Percentiles rank a stretch among this genome's conserved stretches.
Evolutionary conservation across 2,888 invertebrate species (phyloP).

Genomic region (Acronicta leporina): DNA sequence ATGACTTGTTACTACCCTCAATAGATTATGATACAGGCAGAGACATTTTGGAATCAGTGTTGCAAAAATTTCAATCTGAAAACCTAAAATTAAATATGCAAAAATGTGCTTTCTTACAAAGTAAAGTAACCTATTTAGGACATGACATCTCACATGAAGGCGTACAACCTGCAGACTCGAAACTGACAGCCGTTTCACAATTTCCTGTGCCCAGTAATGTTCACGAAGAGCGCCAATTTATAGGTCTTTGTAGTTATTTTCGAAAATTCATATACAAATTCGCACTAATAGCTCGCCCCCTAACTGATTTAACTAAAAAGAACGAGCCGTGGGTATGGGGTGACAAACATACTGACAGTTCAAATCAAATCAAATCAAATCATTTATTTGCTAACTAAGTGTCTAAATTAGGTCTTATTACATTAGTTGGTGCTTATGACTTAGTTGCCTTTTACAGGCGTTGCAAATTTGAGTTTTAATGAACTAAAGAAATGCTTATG

Average conservation of each 20-base stretch:
- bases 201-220: conserved; percentile 51
- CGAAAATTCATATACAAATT: background rate
- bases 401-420: no score
- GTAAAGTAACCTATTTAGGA: conserved; percentile 47
- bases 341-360: no score
- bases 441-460: no score
- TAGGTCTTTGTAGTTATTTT: conserved; percentile 54
- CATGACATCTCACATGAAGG: conserved; percentile 47
- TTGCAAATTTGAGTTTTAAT: no score
- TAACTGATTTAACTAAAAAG: no score
- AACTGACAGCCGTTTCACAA: conserved; percentile 31
- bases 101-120: conserved; percentile 48
- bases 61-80: background rate
- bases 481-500: no score
- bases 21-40: background rate
- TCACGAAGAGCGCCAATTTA: conserved; percentile 55
- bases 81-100: conserved; percentile 1
- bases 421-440: no score
- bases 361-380: no score
- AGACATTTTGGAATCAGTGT: background rate
- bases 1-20: background rate
- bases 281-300: no score
- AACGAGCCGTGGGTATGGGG: no score
- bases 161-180: conserved; percentile 46
- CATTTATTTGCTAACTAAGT: no score